These are phyloP conservation scores for Staurois parvus DNA, from an alignment of 2,797 vertebrate species.

Conservation along the genomic window DNA sequence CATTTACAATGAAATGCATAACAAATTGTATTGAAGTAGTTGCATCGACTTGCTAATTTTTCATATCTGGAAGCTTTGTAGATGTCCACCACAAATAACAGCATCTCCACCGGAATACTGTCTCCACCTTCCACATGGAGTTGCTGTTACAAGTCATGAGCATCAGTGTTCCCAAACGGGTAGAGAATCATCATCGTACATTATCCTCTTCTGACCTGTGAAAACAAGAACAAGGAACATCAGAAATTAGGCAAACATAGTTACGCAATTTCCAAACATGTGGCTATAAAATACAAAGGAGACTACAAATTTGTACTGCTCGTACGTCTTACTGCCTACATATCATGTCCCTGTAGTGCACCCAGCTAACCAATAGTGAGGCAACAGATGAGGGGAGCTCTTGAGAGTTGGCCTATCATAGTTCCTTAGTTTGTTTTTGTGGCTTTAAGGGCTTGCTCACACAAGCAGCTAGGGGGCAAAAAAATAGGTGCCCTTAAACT, in stretches of 20 bases:
- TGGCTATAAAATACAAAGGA: not conserved
- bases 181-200: not conserved
- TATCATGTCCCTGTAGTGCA: no score
- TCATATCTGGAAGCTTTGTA: not conserved
- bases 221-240: not conserved
- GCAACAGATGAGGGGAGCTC: no score
- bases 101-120: slow-evolving; percentile 59
- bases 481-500: no score
- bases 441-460: no score
- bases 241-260: not conserved
- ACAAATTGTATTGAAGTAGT: not conserved
- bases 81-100: slow-evolving; percentile 57
- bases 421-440: no score
- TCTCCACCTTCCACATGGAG: slow-evolving; percentile 57
- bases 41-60: not conserved
- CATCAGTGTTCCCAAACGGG: slow-evolving; percentile 1
- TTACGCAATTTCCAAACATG: not conserved
- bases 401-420: no score
- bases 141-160: slow-evolving; percentile 61
- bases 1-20: not conserved
- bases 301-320: not conserved
- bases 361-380: no score
- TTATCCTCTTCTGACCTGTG: slow-evolving; percentile 12
- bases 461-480: no score
- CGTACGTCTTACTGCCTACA: no score